Evolutionary conservation across 2,797 vertebrate species (phyloP).

Genomic region (Sternotherus odoratus): DNA sequence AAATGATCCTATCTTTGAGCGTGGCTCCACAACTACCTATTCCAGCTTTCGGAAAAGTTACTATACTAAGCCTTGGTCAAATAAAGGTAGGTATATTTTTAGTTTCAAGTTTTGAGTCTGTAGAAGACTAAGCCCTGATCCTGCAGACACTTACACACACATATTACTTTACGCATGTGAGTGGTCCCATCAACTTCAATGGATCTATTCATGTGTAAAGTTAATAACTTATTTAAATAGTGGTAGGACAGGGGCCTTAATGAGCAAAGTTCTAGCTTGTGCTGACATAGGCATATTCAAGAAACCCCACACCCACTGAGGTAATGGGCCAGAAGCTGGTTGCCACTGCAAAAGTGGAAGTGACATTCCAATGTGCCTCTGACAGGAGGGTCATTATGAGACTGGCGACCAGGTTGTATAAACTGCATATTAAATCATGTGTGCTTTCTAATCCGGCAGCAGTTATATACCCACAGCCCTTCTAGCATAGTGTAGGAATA

Average conservation of each 20-base stretch:
- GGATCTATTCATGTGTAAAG: not conserved
- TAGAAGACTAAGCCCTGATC: not conserved
- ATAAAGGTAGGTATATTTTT: slow-evolving; percentile 84
- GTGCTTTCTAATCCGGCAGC: not conserved
- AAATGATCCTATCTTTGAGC: slow-evolving; percentile 96
- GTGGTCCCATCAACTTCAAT: not conserved
- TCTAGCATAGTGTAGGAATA: not conserved
- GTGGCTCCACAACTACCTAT: slow-evolving; percentile 96
- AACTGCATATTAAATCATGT: not conserved
- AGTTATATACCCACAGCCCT: not conserved
- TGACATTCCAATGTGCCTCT: not conserved
- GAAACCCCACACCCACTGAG: not conserved
- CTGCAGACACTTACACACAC: not conserved
- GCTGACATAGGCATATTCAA: not conserved
- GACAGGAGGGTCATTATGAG: not conserved
- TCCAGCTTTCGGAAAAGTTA: slow-evolving; percentile 93
- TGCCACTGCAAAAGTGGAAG: not conserved
- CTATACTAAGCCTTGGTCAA: slow-evolving; percentile 94
- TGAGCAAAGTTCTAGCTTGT: not conserved
- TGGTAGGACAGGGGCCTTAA: not conserved
- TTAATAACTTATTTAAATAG: not conserved
- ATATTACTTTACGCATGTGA: not conserved
- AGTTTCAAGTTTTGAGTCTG: slow-evolving; percentile 2
- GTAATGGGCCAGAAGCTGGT: not conserved
- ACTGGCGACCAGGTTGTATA: not conserved